Conservation (phyloP, 1,140 invertebrate genomes). For the Lordiphosa collinella region DNA sequence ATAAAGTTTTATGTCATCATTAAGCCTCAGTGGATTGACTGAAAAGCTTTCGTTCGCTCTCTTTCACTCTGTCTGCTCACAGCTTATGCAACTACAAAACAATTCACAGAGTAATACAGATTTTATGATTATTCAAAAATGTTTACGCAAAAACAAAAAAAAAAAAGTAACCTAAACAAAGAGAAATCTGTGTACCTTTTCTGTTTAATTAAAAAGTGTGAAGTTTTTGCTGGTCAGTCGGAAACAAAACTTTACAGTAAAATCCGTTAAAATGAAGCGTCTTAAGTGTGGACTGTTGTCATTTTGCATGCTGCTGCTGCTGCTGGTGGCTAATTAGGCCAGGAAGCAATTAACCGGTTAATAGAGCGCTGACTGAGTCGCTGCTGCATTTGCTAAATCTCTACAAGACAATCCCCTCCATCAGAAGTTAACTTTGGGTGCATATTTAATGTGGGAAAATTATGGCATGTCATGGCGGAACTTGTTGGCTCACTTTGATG, state of each 20-base stretch:
- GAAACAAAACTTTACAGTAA: constrained; percentile 7
- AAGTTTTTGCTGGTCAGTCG: constrained; percentile 24
- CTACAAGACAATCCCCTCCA: not conserved
- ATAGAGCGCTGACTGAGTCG: constrained; percentile 25
- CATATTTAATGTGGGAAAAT: constrained; percentile 68
- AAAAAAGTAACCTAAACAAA: constrained; percentile 13
- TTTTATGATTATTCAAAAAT: constrained; percentile 39
- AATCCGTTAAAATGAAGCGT: constrained; percentile 28
- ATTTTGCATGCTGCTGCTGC: constrained; percentile 29
- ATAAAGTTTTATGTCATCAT: constrained; percentile 7
- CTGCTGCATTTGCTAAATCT: constrained; percentile 28
- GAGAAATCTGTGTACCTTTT: constrained; percentile 23
- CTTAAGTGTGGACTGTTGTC: constrained; percentile 21
- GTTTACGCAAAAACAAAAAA: constrained; percentile 15
- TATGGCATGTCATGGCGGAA: constrained; percentile 33
- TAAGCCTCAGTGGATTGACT: not conserved
- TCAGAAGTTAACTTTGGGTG: constrained; percentile 25
- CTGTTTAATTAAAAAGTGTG: constrained; percentile 35
- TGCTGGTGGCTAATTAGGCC: constrained; percentile 51
- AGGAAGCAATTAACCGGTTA: constrained; percentile 67
- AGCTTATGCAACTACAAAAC: constrained; percentile 20
- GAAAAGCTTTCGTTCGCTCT: constrained; percentile 17
- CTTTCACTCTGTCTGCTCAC: too few relatives aligned
- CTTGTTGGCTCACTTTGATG: constrained; percentile 47
- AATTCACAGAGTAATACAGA: constrained; percentile 25